Evolutionary conservation across 2,888 invertebrate species (phyloP).

Genomic region (Scelioninae gen. 2): DNA sequence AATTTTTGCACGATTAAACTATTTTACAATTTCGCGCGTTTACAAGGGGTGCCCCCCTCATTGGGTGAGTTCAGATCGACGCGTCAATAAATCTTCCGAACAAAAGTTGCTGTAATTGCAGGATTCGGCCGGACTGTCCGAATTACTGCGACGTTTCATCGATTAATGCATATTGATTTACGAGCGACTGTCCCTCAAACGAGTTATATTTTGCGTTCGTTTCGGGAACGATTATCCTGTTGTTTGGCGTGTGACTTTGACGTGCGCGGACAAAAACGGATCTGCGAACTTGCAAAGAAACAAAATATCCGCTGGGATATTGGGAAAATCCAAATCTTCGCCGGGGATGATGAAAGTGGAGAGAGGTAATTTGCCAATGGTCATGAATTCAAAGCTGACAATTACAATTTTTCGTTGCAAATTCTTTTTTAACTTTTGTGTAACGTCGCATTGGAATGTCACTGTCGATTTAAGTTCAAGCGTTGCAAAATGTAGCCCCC

Average conservation of each 20-base stretch:
- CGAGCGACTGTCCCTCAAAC: constrained; percentile 24
- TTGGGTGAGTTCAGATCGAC: constrained; percentile 16
- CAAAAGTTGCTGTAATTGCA: constrained; percentile 35
- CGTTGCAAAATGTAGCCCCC: no score
- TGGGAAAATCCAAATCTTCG: no score
- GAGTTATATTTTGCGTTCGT: constrained; percentile 39
- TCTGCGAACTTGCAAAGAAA: neutral
- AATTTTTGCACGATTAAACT: constrained; percentile 30
- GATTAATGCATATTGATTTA: constrained; percentile 49
- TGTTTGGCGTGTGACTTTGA: constrained; percentile 16
- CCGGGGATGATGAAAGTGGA: no score
- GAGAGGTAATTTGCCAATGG: no score
- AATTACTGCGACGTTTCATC: constrained; percentile 44
- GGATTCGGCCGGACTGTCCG: constrained; percentile 20
- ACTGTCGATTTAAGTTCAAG: no score
- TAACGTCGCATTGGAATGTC: no score
- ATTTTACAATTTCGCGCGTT: constrained; percentile 38
- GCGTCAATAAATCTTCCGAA: constrained; percentile 44
- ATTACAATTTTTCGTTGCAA: no score
- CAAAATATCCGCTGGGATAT: neutral
- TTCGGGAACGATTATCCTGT: constrained; percentile 27
- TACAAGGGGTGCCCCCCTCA: constrained; percentile 22
- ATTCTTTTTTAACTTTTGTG: no score
- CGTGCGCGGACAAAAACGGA: neutral
- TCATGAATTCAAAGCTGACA: no score